A percentile compares a stretch with the other conserved stretches of the same genome.
These are phyloP conservation scores for Apis dorsata DNA, from an alignment of 1,140 invertebrate species.

Conservation along the genomic window DNA sequence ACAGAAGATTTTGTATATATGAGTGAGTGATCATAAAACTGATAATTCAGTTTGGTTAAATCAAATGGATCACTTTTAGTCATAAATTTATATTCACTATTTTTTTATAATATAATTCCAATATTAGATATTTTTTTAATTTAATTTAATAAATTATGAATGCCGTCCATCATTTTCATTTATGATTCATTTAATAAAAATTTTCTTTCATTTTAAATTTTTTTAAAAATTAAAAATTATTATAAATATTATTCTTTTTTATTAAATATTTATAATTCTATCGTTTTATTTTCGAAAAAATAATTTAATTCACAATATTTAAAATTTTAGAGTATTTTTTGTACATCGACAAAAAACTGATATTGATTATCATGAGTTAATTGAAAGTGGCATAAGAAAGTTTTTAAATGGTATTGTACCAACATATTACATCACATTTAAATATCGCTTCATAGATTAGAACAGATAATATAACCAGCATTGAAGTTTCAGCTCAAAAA, in stretches of 20 bases:
- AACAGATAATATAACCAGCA: neutral
- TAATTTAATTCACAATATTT: neutral
- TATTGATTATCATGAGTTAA: slow-evolving; percentile 21
- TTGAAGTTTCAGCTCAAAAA: neutral
- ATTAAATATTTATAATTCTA: neutral
- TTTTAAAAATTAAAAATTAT: no score
- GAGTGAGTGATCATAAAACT: slow-evolving; percentile 1
- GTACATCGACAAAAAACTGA: slow-evolving; percentile 3
- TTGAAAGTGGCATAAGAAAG: slow-evolving; percentile 24
- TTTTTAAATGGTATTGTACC: slow-evolving; percentile 9
- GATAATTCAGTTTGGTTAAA: neutral
- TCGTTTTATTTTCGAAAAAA: neutral
- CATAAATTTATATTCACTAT: no score
- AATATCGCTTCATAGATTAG: neutral
- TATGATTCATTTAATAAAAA: neutral
- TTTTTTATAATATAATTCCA: no score
- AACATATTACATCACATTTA: slow-evolving; percentile 35
- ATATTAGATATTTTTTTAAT: no score
- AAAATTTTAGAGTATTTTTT: slow-evolving; percentile 5
- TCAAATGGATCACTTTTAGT: neutral
- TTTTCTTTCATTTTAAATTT: neutral
- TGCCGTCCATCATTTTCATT: neutral
- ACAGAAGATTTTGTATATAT: neutral
- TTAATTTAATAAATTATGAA: no score
- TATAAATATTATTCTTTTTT: neutral